Evolutionary conservation across 1,140 invertebrate species (phyloP).

Genomic region (Meloidogyne hapla): DNA sequence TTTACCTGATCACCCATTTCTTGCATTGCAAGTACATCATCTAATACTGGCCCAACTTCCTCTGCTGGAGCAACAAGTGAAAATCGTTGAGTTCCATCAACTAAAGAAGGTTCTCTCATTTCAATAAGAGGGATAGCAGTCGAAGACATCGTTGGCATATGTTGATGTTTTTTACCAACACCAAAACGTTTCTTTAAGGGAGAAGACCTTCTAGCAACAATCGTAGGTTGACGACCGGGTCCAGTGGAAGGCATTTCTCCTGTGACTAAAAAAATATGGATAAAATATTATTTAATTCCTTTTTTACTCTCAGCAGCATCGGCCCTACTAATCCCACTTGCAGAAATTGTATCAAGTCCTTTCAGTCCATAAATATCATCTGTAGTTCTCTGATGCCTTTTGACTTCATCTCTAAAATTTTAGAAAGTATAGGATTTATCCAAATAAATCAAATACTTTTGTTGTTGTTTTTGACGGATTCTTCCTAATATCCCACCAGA

Average conservation of each 20-base stretch:
- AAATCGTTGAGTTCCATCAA: slow-evolving; percentile 32
- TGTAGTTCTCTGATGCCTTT: slow-evolving; percentile 25
- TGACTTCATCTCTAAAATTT: slow-evolving; percentile 43
- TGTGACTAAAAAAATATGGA: slow-evolving; percentile 19
- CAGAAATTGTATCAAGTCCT: slow-evolving; percentile 34
- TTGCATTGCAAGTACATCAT: slow-evolving; percentile 64
- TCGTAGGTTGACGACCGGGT: slow-evolving; percentile 54
- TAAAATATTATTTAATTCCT: background rate
- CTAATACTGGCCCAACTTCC: slow-evolving; percentile 30
- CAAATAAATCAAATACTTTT: background rate
- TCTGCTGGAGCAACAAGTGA: slow-evolving; percentile 23
- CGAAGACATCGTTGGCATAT: background rate
- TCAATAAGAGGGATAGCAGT: slow-evolving; percentile 10
- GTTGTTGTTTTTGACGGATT: slow-evolving; percentile 48
- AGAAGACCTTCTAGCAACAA: slow-evolving; percentile 34
- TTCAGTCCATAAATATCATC: slow-evolving; percentile 35
- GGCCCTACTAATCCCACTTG: background rate
- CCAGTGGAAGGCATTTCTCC: slow-evolving; percentile 59
- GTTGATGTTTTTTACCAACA: slow-evolving; percentile 15
- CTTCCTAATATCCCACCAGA: slow-evolving; percentile 48
- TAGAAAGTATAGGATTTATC: background rate
- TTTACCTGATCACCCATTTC: slow-evolving; percentile 70
- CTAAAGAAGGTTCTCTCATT: background rate
- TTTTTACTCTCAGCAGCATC: background rate
- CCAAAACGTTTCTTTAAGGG: slow-evolving; percentile 44